phyloP scores from a whole-genome alignment of 2,888 invertebrate species.

The Melieria picta region DNA sequence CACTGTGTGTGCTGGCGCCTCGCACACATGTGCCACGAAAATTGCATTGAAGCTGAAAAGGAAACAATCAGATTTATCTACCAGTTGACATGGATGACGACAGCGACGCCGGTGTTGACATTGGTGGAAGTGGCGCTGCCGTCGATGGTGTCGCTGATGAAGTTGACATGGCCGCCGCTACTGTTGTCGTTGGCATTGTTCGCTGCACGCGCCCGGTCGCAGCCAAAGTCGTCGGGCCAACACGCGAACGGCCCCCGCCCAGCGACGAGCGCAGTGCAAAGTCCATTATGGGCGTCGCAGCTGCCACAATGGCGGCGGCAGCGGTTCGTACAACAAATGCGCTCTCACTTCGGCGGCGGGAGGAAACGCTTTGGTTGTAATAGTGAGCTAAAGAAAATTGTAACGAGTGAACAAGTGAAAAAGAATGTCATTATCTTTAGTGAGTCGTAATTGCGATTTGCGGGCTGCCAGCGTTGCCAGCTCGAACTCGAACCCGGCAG shows the following conservation, averaged over 20 bases:
- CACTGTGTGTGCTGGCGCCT: too few relatives aligned
- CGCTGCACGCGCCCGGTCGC: too few relatives aligned
- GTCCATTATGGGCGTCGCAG: background rate
- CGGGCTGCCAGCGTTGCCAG: too few relatives aligned
- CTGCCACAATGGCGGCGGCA: background rate
- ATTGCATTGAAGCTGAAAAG: background rate
- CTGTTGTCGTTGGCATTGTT: background rate
- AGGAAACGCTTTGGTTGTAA: background rate
- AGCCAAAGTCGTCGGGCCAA: too few relatives aligned
- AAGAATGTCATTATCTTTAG: background rate
- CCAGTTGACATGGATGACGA: conserved; percentile 15
- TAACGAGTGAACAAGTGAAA: background rate
- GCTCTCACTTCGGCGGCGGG: too few relatives aligned
- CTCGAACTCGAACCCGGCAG: too few relatives aligned
- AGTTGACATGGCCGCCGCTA: background rate
- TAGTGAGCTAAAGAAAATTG: background rate
- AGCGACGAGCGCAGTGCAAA: background rate
- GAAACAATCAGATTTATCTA: conserved; percentile 19
- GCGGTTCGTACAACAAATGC: background rate
- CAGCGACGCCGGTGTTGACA: background rate
- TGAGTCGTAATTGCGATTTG: background rate
- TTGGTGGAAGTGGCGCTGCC: background rate
- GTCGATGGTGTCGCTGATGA: background rate
- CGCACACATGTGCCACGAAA: background rate
- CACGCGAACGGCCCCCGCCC: too few relatives aligned